These are phyloP conservation scores for Nothobranchius furzeri DNA, from an alignment of 2,113 vertebrate species.

Conservation along the genomic window DNA sequence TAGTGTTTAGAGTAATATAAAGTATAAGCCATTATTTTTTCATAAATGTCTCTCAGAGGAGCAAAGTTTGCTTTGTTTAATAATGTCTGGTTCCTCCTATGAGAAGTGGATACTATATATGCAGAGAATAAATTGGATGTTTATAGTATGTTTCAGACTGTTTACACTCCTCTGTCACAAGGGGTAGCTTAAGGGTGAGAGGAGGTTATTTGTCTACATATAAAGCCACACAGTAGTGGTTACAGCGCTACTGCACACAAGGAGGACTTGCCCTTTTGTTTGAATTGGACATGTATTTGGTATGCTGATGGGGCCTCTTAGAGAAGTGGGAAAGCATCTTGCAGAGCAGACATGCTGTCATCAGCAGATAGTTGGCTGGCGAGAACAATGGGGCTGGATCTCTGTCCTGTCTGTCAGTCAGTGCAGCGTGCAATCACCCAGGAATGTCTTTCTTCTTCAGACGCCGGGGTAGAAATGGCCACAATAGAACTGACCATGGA, in stretches of 20 bases:
- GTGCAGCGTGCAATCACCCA: constrained; percentile 60
- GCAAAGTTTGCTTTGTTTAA: constrained; percentile 36
- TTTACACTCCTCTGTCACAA: constrained; percentile 21
- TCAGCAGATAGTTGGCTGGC: constrained; percentile 62
- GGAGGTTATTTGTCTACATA: constrained; percentile 29
- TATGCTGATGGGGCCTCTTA: constrained; percentile 15
- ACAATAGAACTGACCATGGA: constrained; percentile 8
- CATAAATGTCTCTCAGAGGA: not conserved
- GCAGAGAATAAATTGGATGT: constrained; percentile 38
- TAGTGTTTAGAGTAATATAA: constrained; percentile 21
- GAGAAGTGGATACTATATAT: constrained; percentile 28
- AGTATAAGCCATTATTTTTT: not conserved
- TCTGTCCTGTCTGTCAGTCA: constrained; percentile 60
- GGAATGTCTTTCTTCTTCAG: constrained; percentile 69
- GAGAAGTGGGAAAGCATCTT: constrained; percentile 29
- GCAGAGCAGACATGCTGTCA: constrained; percentile 72
- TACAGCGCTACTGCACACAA: constrained; percentile 15
- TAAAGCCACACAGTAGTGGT: constrained; percentile 30
- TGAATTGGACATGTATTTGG: constrained; percentile 16
- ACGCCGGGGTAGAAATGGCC: not conserved
- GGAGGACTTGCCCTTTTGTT: constrained; percentile 24
- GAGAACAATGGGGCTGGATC: constrained; percentile 69
- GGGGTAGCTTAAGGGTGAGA: constrained; percentile 17
- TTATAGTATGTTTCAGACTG: constrained; percentile 35
- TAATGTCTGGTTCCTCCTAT: constrained; percentile 53